A percentile compares a stretch with the other conserved stretches of the same genome.
Conservation (phyloP, 92 coral and sea anemone species). For the Micromussa lordhowensis region DNA sequence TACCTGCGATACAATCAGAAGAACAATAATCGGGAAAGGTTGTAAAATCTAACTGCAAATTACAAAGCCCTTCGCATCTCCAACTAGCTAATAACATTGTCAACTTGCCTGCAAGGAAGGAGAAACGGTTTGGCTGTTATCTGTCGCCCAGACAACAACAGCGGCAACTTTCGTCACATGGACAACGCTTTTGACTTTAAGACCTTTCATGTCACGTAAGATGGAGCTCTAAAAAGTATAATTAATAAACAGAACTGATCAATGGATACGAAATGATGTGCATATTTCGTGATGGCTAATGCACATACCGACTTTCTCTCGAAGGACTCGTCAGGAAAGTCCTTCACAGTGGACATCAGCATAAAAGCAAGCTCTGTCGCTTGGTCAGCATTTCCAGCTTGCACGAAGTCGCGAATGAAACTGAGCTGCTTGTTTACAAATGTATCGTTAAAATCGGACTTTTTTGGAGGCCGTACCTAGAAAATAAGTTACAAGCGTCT, state of each 20-base stretch:
- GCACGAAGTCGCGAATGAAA: constrained; percentile 24
- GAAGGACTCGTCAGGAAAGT: not conserved
- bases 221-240: constrained; percentile 48
- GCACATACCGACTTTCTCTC: constrained; percentile 17
- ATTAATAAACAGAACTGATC: not conserved
- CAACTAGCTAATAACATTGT: no score
- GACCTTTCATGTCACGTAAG: constrained; percentile 47
- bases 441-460: not conserved
- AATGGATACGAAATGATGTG: not conserved
- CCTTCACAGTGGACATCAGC: constrained; percentile 28
- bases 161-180: constrained; percentile 80
- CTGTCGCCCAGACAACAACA: constrained; percentile 78
- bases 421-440: constrained; percentile 17
- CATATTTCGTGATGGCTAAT: no score
- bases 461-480: constrained; percentile 44
- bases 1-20: no score
- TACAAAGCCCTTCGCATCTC: no score
- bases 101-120: constrained; percentile 59
- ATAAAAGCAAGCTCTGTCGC: constrained; percentile 39
- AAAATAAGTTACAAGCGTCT: not conserved
- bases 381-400: constrained; percentile 28
- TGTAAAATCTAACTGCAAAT: no score
- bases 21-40: no score
- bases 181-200: constrained; percentile 59
- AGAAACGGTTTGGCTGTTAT: constrained; percentile 53